phyloP scores from a whole-genome alignment of 2,797 vertebrate species.

The Lepilemur ruficaudatus region DNA sequence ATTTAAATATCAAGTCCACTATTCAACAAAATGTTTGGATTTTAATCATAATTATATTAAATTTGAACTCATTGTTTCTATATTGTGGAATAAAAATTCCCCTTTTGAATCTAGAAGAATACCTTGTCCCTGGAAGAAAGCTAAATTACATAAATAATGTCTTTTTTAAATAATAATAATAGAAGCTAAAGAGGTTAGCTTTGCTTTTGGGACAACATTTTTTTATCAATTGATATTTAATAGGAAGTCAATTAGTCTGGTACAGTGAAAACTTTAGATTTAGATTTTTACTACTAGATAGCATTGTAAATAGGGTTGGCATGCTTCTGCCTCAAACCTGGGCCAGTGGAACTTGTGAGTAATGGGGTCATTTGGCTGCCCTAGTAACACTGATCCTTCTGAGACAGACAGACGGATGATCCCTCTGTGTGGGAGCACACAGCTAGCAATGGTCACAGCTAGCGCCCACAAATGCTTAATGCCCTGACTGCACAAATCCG shows the following conservation, averaged over 20 bases:
- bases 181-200: background rate
- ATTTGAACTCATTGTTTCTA: background rate
- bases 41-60: conserved; percentile 8
- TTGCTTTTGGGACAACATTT: conserved; percentile 1
- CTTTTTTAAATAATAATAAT: background rate
- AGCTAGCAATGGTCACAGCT: background rate
- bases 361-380: background rate
- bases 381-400: background rate
- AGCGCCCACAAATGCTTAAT: background rate
- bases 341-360: background rate
- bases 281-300: background rate
- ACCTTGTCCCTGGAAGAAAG: background rate
- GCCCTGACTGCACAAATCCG: background rate
- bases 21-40: background rate
- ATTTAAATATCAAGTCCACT: conserved; percentile 1
- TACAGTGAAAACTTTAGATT: background rate
- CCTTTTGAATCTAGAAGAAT: conserved; percentile 2
- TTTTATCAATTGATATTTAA: background rate
- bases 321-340: background rate
- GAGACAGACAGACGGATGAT: background rate
- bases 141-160: conserved; percentile 10
- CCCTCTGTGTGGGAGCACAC: background rate
- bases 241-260: background rate
- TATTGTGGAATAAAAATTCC: background rate
- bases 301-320: background rate